Base-by-base conservation (phyloP, 2,113 vertebrate species). In the Saimiri boliviensis region DNA sequence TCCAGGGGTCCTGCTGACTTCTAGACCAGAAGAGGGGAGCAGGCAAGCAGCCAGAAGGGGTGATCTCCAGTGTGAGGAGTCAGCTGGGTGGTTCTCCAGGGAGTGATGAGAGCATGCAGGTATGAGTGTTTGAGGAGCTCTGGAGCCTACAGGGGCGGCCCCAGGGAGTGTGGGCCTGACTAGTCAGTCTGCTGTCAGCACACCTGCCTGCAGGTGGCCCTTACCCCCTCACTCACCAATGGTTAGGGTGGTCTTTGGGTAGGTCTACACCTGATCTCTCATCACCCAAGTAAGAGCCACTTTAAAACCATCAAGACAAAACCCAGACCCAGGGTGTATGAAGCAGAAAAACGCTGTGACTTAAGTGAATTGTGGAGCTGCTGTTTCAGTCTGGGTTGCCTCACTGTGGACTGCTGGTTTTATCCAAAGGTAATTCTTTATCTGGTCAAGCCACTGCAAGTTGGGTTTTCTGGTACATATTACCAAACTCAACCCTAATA, bases 1-100 rank as follows among this genome's bases (percentile, higher is more conserved):
- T 45, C 23, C 7, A 1, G 35, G 27, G 35, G n/a, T 17, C 11
- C 7, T 20, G 30, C 45, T 16, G 13, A 0, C 27, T 23, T 11
- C 79, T 4, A 27, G 25, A 5, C 52, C 58, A 45, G 19, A 42
- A 42, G 42, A 42, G 42, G 42, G 42, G 42, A 42, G 42, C 42
- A 42, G 42, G 42, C 5, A 6, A 42, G 42, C 58, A 45, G 19
- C 52, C 58, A 45, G 14, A 16, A 56, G 37, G 54, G 8, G 11
- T 56, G 54, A 21, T 8, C 35, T n/a, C 9, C 6, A 23, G 20
- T 9, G 27, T 30, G 30, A 45, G 19, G 37, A 32, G 8, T 68
- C 19, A 12, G 10, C 40, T 47, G 19, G 3, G 10, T 0, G 7
- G 17, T 8, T 25, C 35, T 45, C 19, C 5, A 47, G 84, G 37